A percentile compares a stretch with the other conserved stretches of the same genome.
Evolutionary conservation across 2,888 invertebrate genomes (phyloP).

Genomic region (Euplexia lucipara): DNA sequence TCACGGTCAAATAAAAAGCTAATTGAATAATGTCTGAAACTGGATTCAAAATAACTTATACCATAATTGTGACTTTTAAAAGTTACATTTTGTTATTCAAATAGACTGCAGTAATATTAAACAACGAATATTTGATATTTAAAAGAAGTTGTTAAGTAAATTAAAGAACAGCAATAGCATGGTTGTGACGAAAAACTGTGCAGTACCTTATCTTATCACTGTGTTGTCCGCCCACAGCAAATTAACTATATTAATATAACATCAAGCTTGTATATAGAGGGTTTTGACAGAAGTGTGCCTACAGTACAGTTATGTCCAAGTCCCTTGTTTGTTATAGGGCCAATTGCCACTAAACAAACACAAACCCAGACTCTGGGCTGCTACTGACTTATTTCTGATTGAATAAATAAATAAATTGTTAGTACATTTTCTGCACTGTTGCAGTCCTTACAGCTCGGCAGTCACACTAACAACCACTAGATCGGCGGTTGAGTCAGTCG

Average conservation of each 20-base stretch:
- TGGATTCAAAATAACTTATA: background rate
- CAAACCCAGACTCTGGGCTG: too few relatives aligned
- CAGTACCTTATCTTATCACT: constrained; percentile 46
- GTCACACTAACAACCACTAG: too few relatives aligned
- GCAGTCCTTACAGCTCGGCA: too few relatives aligned
- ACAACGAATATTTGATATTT: background rate
- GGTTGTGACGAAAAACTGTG: constrained; percentile 5
- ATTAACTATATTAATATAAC: too few relatives aligned
- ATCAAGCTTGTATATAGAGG: too few relatives aligned
- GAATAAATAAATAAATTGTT: background rate
- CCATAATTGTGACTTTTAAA: background rate
- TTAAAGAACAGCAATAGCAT: background rate
- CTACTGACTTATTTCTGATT: too few relatives aligned
- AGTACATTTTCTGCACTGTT: too few relatives aligned
- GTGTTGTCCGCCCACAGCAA: constrained; percentile 12
- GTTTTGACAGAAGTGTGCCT: too few relatives aligned
- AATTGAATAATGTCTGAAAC: constrained; percentile 10
- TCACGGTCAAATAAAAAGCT: constrained; percentile 46
- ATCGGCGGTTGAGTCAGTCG: too few relatives aligned
- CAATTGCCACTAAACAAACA: too few relatives aligned
- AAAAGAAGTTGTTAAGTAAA: background rate
- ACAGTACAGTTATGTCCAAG: too few relatives aligned
- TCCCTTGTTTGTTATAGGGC: too few relatives aligned
- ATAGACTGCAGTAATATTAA: background rate
- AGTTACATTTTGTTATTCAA: background rate